Percentiles rank a stretch among this genome's conserved stretches.
These are phyloP conservation scores for Sylvilagus floridanus DNA, from an alignment of 2,797 vertebrate species.

Conservation along the genomic window DNA sequence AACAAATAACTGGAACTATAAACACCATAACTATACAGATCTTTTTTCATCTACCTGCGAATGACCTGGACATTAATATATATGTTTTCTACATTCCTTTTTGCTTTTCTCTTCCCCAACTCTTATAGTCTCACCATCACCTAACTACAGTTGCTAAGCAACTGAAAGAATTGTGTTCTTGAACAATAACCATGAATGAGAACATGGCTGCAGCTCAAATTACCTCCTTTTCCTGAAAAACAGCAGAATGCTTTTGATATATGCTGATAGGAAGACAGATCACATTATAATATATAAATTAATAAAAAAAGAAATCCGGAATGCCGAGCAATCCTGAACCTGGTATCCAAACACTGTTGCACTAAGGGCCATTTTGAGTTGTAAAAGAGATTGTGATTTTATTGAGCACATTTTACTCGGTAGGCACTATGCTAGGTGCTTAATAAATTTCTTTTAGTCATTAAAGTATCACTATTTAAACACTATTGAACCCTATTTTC, in stretches of 20 bases:
- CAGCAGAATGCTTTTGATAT: slow-evolving; percentile 55
- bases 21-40: slow-evolving; percentile 10
- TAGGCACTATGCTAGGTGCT: neutral
- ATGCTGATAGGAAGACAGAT: slow-evolving; percentile 20
- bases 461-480: neutral
- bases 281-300: slow-evolving; percentile 21
- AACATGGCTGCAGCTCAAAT: slow-evolving; percentile 49
- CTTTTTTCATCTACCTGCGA: slow-evolving; percentile 37
- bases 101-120: neutral
- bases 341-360: neutral
- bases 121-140: neutral
- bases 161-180: slow-evolving; percentile 2
- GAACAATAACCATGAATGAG: slow-evolving; percentile 34
- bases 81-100: neutral
- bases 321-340: neutral
- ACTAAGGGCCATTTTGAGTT: neutral
- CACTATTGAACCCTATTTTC: neutral
- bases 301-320: neutral
- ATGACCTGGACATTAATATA: neutral
- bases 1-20: slow-evolving; percentile 23
- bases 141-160: slow-evolving; percentile 71
- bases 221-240: slow-evolving; percentile 60
- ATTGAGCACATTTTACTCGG: neutral
- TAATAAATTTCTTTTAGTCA: slow-evolving; percentile 45
- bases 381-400: neutral